phyloP scores from a whole-genome alignment of 2,113 vertebrate genomes.

The Etheostoma spectabile region DNA sequence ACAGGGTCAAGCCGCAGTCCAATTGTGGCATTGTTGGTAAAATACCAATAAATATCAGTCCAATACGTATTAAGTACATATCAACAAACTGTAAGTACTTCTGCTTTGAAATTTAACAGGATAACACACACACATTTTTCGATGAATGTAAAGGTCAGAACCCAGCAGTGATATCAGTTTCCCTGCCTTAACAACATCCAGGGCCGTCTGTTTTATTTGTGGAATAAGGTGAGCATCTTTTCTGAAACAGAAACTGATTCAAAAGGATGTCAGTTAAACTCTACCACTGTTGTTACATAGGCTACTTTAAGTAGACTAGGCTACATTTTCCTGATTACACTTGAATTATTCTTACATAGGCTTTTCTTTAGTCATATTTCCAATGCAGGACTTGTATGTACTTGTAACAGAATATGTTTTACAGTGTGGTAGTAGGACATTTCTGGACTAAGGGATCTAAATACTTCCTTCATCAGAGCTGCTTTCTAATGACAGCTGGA shows the following conservation, averaged over 20 bases:
- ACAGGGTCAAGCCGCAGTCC: constrained; percentile 15
- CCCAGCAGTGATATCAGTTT: constrained; percentile 13
- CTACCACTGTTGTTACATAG: no score
- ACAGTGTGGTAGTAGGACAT: no score
- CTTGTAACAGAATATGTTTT: no score
- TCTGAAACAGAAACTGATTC: constrained; percentile 1
- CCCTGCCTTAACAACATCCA: constrained; percentile 20
- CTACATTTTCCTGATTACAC: no score
- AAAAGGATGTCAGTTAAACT: not conserved
- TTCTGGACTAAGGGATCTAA: no score
- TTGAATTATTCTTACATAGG: no score
- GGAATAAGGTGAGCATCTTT: not conserved
- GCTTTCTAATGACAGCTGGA: not conserved
- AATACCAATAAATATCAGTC: constrained; percentile 34
- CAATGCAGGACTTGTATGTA: no score
- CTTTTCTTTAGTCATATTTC: no score
- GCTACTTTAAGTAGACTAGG: no score
- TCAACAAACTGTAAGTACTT: not conserved
- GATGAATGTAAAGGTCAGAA: not conserved
- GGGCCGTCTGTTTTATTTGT: constrained; percentile 36
- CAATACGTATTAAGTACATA: not conserved
- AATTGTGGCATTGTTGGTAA: constrained; percentile 32
- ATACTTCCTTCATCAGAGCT: no score
- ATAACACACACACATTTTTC: not conserved
- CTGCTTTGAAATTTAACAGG: constrained; percentile 5